These are phyloP conservation scores for Nomada ruficornis DNA, from an alignment of 2,888 invertebrate genomes.

Conservation along the genomic window DNA sequence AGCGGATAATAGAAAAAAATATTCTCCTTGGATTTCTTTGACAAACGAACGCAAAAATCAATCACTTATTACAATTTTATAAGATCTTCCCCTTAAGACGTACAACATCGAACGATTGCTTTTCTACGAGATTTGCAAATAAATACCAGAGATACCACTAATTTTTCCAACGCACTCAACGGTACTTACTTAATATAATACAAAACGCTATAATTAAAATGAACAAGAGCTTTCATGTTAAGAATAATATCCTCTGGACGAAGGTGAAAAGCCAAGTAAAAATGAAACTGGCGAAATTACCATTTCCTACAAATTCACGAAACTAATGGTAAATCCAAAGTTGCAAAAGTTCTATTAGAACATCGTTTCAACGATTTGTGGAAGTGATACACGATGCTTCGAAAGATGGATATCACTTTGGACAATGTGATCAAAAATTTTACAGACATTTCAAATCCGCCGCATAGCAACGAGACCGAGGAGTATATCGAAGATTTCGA, in stretches of 20 bases:
- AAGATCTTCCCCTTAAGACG: too few species aligned
- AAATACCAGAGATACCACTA: not conserved
- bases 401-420: conserved; percentile 52
- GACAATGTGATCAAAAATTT: conserved; percentile 29
- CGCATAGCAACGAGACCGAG: conserved; percentile 11
- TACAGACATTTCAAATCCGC: conserved; percentile 13
- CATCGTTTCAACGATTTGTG: not conserved
- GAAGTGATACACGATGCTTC: conserved; percentile 22
- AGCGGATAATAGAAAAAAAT: not conserved
- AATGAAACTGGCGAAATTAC: not conserved
- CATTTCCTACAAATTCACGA: not conserved
- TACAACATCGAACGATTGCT: not conserved
- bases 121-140: not conserved
- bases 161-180: not conserved
- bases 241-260: not conserved
- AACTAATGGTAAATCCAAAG: not conserved
- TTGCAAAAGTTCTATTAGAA: not conserved
- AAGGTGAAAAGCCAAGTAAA: not conserved
- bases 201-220: not conserved
- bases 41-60: not conserved
- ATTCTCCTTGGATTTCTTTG: not conserved
- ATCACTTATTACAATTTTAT: not conserved
- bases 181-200: not conserved
- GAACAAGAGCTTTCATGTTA: not conserved
- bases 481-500: conserved; percentile 28